Evolutionary conservation across 1,140 invertebrate genomes (phyloP), one percentile per base, ranked within the genome.

Genomic region (Gryllus bimaculatus): DNA sequence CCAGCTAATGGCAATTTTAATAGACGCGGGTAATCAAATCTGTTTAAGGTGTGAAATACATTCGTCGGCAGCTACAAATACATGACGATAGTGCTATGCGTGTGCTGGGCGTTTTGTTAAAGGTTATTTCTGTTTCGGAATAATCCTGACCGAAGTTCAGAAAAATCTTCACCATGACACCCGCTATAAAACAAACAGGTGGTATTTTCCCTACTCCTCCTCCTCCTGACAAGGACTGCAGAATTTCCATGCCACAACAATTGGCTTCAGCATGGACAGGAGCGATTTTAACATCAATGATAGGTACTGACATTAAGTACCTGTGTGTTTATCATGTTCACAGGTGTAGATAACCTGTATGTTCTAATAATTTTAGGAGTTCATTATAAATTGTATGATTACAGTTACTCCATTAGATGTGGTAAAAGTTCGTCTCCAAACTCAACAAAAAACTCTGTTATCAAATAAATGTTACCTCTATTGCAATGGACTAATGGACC

Each of bases 401-500:
- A 74, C 85, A 98, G 97, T 99, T 83, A 99, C 98, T 8, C 98
- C 98, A 0, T 86, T 99, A 81, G 98, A 99, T 90, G 98, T 99
- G 39, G 96, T 99, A 0, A 99, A 99, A 89, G 98, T 98, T 81
- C 90, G 98, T 49, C 87, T 99, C 20, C 98, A 99, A 89, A 92
- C 95, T 7, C 98, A 99, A 86, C 93, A 96, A 82, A 95, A 96
- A 82, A 90, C 91, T 4, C 85, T 93, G 81, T 84, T 93, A 8
- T 93, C 92, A 26, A 95, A 96, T 79, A 94, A 95, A 85, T 99
- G 97, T 88, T 99, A 97, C 86, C 86, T 99, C 12, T 99, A 98
- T 86, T 98, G 96, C 84, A 99, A 99, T 90, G 98, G 98, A 0
- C 87, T 99, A n/a, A 99, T 99, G 97, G 98, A 99, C 87, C 97